phyloP scores from a whole-genome alignment of 2,888 invertebrate species.

The Sarcophaga rosellei region DNA sequence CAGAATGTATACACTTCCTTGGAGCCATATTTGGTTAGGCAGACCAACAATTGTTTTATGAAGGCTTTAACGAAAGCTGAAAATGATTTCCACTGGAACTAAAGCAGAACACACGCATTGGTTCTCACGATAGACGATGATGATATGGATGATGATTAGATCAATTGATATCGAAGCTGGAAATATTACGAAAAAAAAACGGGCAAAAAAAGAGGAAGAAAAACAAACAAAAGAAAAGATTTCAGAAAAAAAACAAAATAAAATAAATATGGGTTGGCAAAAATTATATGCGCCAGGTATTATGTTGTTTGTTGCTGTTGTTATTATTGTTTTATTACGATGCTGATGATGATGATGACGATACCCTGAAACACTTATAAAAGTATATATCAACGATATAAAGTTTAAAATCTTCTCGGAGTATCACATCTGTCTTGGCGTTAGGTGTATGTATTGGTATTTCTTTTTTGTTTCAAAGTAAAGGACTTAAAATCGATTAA shows the following conservation, averaged over 20 bases:
- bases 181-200: conserved; percentile 23
- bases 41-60: conserved; percentile 8
- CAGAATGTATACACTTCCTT: background rate
- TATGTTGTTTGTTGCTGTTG: background rate
- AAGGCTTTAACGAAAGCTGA: background rate
- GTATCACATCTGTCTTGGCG: conserved; percentile 37
- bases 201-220: conserved; percentile 23
- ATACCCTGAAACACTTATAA: conserved; percentile 31
- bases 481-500: conserved; percentile 57
- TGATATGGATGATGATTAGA: conserved; percentile 63
- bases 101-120: conserved; percentile 76
- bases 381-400: background rate
- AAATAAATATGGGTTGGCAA: conserved; percentile 56
- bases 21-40: background rate
- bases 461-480: conserved; percentile 14
- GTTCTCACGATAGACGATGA: conserved; percentile 75
- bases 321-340: conserved; percentile 50
- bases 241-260: background rate
- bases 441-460: background rate
- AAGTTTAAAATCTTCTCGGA: conserved; percentile 43
- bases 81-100: conserved; percentile 20
- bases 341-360: conserved; percentile 5
- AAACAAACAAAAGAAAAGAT: conserved; percentile 55
- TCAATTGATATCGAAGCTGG: conserved; percentile 54
- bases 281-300: conserved; percentile 67